Conservation (phyloP, 2,888 invertebrate genomes). For the Drosophila flavopinicola region DNA sequence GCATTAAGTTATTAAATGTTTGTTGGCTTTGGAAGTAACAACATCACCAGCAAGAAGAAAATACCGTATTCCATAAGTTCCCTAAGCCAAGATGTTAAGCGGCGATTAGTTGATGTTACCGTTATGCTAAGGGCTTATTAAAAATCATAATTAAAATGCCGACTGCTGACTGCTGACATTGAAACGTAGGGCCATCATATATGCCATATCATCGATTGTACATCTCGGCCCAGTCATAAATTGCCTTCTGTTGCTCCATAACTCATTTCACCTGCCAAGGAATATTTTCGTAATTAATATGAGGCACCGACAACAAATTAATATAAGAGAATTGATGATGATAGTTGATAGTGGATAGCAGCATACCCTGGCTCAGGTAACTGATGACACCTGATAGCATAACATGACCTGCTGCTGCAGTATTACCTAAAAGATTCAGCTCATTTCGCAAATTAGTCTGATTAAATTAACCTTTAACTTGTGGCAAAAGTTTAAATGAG, state of each 20-base stretch:
- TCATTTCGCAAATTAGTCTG: background rate
- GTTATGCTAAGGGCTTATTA: conserved; percentile 69
- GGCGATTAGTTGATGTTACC: conserved; percentile 64
- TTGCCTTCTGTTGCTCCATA: conserved; percentile 60
- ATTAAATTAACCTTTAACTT: background rate
- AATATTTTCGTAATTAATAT: conserved; percentile 58
- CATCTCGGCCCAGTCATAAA: conserved; percentile 61
- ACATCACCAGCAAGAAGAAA: conserved; percentile 19
- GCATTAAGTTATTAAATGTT: conserved; percentile 78
- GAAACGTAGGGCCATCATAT: conserved; percentile 11
- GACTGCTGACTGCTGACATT: conserved; percentile 5
- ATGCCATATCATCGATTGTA: conserved; percentile 19
- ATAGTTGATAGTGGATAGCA: conserved; percentile 48
- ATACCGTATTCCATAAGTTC: conserved; percentile 54
- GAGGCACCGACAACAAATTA: conserved; percentile 67
- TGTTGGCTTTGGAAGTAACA: conserved; percentile 27
- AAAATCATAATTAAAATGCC: conserved; percentile 67
- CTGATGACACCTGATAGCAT: conserved; percentile 13
- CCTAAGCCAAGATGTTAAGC: conserved; percentile 64
- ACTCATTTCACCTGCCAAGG: conserved; percentile 68
- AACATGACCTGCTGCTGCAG: background rate
- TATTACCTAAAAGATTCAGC: background rate
- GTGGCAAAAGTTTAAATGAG: no score
- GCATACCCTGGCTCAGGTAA: conserved; percentile 24
- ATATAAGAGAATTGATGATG: conserved; percentile 50